A percentile compares a stretch with the other conserved stretches of the same genome.
Evolutionary conservation across 2,113 vertebrate genomes (phyloP).

Genomic region (Zosterops japonicus): DNA sequence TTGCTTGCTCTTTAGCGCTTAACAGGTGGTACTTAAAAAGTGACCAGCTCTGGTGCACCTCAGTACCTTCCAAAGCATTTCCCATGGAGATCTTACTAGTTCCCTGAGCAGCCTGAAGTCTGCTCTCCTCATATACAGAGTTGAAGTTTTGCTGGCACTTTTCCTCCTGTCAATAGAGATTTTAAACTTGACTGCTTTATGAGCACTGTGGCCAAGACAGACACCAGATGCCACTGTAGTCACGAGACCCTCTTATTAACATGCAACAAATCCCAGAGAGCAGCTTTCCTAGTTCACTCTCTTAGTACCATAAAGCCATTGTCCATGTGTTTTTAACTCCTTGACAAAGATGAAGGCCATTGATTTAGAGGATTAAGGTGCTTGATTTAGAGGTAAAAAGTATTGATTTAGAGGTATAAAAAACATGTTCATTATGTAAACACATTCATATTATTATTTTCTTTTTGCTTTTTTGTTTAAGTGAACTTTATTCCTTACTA

Average conservation of each 20-base stretch:
- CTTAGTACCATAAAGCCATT: not conserved
- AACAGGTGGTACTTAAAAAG: not conserved
- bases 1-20: not conserved
- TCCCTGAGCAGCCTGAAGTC: not conserved
- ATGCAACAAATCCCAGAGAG: not conserved
- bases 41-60: not conserved
- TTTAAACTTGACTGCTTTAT: not conserved
- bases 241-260: not conserved
- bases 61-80: not conserved
- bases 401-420: not conserved
- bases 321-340: not conserved
- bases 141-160: not conserved
- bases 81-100: not conserved
- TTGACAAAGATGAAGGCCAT: not conserved
- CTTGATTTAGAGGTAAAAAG: not conserved
- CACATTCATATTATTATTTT: not conserved
- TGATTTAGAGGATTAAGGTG: not conserved
- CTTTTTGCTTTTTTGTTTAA: not conserved
- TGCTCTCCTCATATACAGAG: not conserved
- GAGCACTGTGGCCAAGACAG: not conserved
- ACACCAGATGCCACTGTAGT: not conserved
- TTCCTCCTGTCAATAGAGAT: not conserved
- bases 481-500: not conserved
- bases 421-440: not conserved
- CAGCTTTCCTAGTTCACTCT: not conserved